Evolutionary conservation across 2,888 invertebrate genomes (phyloP), one percentile per base, ranked within the genome.

Genomic region (Masnerella sp.): DNA sequence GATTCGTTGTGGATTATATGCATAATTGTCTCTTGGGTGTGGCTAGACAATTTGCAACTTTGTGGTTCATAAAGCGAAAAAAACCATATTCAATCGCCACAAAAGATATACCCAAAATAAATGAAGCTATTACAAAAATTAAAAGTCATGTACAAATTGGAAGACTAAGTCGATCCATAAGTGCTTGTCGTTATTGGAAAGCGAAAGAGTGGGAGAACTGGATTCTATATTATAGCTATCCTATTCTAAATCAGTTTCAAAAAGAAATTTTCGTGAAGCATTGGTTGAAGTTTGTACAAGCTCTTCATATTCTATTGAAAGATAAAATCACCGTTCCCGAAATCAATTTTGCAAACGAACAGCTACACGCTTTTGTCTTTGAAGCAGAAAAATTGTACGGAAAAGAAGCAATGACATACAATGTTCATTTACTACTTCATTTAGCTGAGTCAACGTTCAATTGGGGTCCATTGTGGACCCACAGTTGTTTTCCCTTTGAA

Each of bases 1-100:
- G 59, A 15, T 47, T 78, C n/a, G 42, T 47, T 15, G 56, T 61
- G 1, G 75, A 78, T 42, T 71, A 61, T 40, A 77, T 77, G 74
- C 77, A 77, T 28, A 54, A 30, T 32, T 65, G 58, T 8, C n/a
- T 32, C 2, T 9, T 32, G 8, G 72, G 75, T 5, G 49, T 65
- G 4, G 65, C n/a, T 20, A 34, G 20, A 38, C 30, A 20, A 65
- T 62, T 36, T 72, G 72, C 45, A 28, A 38, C 34, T 15, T 69
- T 65, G 28, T 72, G 72, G 72, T 58, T 75, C 12, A 8, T 59
- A 15, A n/a, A 17, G 5, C 7, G n/a, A 1, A 51, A 45, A 8
- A 8, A 22, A 34, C 9, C 17, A n/a, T 36, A 52, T 38, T 52
- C 36, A 1, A 14, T 28, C 5, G 9, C 18, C 2, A 42, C 15